Conservation (phyloP, 2,113 vertebrate species). For the Archilochus colubris region DNA sequence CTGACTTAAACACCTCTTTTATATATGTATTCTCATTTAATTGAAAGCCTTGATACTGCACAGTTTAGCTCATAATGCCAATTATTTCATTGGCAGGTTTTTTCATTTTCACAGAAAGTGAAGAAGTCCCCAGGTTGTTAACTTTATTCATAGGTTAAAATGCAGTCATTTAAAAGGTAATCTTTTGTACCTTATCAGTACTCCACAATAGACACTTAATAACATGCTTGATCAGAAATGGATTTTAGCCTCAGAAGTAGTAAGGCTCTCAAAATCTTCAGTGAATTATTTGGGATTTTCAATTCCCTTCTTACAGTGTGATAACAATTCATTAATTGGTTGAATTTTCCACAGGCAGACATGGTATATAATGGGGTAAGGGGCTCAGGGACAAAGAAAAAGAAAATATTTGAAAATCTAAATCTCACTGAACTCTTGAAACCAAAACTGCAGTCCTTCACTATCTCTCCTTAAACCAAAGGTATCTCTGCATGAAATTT, state of each 20-base stretch:
- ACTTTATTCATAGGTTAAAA: not conserved
- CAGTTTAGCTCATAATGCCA: not conserved
- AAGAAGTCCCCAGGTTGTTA: not conserved
- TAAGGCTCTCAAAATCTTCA: not conserved
- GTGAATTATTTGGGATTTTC: not conserved
- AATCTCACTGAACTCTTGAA: not conserved
- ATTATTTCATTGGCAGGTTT: not conserved
- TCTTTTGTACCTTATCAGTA: constrained; percentile 18
- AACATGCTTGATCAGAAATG: not conserved
- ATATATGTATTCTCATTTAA: not conserved
- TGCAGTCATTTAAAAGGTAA: constrained; percentile 28
- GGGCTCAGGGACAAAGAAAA: not conserved
- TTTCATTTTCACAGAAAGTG: not conserved
- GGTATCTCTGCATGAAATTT: not conserved
- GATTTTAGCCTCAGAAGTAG: constrained; percentile 22
- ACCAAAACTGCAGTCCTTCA: not conserved
- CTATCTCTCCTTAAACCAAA: not conserved
- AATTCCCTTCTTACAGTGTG: not conserved
- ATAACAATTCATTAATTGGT: constrained; percentile 3
- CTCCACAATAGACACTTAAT: constrained; percentile 12
- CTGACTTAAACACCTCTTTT: not conserved
- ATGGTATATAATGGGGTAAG: not conserved
- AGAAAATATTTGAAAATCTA: not conserved
- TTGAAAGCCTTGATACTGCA: not conserved
- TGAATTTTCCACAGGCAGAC: not conserved